phyloP scores from a whole-genome alignment of 2,797 vertebrate species.

The Austrolebias charrua region DNA sequence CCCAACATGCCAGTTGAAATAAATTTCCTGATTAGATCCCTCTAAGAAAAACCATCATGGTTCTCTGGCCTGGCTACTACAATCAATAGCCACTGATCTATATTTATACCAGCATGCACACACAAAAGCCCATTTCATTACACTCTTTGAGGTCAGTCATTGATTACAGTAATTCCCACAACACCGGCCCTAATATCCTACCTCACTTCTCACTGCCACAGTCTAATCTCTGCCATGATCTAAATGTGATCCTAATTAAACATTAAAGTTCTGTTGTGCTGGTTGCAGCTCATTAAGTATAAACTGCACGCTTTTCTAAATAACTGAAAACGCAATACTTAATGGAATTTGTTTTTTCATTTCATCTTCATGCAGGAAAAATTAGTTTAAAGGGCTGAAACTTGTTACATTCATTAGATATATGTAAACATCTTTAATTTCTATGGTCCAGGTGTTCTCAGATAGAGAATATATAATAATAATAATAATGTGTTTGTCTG shows the following conservation, averaged over 20 bases:
- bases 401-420: not conserved
- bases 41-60: slow-evolving; percentile 32
- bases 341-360: not conserved
- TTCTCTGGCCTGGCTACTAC: slow-evolving; percentile 24
- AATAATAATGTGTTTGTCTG: too few relatives aligned
- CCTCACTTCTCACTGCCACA: slow-evolving; percentile 15
- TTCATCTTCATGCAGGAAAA: not conserved
- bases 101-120: slow-evolving; percentile 36
- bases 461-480: too few relatives aligned
- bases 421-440: too few relatives aligned
- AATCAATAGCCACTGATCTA: slow-evolving; percentile 44
- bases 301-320: slow-evolving; percentile 10
- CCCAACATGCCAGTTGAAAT: slow-evolving; percentile 30
- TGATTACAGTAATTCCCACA: slow-evolving; percentile 34
- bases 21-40: slow-evolving; percentile 38
- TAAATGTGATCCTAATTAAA: slow-evolving; percentile 38
- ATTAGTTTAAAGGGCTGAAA: slow-evolving; percentile 1
- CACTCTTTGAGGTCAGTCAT: slow-evolving; percentile 9
- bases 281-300: slow-evolving; percentile 4
- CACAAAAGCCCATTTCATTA: not conserved
- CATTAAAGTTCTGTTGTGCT: slow-evolving; percentile 16
- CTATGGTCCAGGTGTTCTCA: too few relatives aligned
- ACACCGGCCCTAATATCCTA: slow-evolving; percentile 21
- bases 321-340: not conserved
- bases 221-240: slow-evolving; percentile 19